Percentiles rank a stretch among this genome's conserved stretches.
Conservation (phyloP, 1,140 invertebrate genomes). For the Hyposmocoma kahamanoa region DNA sequence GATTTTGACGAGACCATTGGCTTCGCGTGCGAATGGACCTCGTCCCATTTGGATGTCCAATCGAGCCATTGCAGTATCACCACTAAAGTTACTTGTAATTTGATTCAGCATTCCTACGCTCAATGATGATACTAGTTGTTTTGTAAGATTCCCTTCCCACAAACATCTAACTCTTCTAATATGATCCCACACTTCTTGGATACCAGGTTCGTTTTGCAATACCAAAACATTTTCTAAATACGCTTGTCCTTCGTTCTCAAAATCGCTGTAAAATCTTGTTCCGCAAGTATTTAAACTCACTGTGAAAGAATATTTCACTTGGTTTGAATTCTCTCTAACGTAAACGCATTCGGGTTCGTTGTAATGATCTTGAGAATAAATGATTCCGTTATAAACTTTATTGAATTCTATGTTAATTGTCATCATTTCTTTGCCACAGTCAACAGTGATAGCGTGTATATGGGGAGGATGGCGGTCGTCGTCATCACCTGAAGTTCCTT, state of each 20-base stretch:
- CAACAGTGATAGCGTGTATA: constrained; percentile 83
- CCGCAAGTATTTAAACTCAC: constrained; percentile 86
- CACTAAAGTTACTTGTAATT: constrained; percentile 87
- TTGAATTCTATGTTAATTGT: constrained; percentile 88
- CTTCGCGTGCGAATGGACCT: constrained; percentile 84
- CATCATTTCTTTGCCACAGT: constrained; percentile 88
- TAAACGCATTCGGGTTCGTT: constrained; percentile 82
- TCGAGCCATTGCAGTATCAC: constrained; percentile 86
- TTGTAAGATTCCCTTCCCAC: constrained; percentile 87
- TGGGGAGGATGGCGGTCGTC: constrained; percentile 80
- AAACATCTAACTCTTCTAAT: constrained; percentile 84
- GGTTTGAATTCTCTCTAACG: constrained; percentile 80
- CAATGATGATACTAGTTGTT: constrained; percentile 82
- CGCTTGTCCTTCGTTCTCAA: constrained; percentile 82
- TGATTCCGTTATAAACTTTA: constrained; percentile 82
- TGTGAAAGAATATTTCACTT: constrained; percentile 83
- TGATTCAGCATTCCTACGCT: constrained; percentile 87
- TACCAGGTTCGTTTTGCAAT: constrained; percentile 85
- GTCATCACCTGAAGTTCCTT: constrained; percentile 33
- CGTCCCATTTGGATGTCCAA: constrained; percentile 86
- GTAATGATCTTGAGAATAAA: constrained; percentile 88
- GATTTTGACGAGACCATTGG: constrained; percentile 86
- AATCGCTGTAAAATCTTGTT: constrained; percentile 86
- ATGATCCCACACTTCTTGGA: constrained; percentile 89
- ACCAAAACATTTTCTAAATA: constrained; percentile 89